These are phyloP conservation scores for Heliocidaris tuberculata DNA, from an alignment of 35 echinoderm and acorn worm species.

Conservation along the genomic window DNA sequence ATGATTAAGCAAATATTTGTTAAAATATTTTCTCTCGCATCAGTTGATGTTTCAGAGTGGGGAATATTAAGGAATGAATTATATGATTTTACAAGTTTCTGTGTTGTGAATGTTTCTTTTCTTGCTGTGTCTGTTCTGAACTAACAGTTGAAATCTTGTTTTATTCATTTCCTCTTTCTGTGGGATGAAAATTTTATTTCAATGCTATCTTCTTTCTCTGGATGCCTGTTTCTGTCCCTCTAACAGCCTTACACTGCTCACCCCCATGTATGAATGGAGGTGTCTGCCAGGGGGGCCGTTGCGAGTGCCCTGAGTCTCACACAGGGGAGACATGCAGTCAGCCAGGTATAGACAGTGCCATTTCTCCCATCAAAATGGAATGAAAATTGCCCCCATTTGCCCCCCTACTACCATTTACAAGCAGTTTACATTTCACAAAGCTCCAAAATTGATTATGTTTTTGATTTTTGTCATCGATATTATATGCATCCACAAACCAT, in stretches of 20 bases:
- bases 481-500: not conserved
- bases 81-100: too few relatives aligned
- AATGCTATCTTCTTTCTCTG: conserved; percentile 15
- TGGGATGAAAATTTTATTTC: not conserved
- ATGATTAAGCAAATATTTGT: too few relatives aligned
- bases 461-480: not conserved
- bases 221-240: conserved; percentile 25
- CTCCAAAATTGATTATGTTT: not conserved
- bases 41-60: too few relatives aligned
- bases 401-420: not conserved
- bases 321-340: conserved; percentile 59
- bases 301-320: conserved; percentile 65
- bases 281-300: conserved; percentile 54
- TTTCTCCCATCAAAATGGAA: not conserved
- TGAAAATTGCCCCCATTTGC: not conserved
- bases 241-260: conserved; percentile 56
- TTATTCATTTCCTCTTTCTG: not conserved
- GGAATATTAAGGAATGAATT: too few relatives aligned
- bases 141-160: not conserved
- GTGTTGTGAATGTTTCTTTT: not conserved
- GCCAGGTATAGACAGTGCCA: conserved; percentile 44
- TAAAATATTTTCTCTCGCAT: too few relatives aligned
- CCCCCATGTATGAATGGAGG: conserved; percentile 67
- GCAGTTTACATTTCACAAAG: not conserved
- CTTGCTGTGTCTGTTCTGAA: not conserved